These are phyloP conservation scores for Grantiella picta DNA, from an alignment of 2,113 vertebrate genomes.

Conservation along the genomic window DNA sequence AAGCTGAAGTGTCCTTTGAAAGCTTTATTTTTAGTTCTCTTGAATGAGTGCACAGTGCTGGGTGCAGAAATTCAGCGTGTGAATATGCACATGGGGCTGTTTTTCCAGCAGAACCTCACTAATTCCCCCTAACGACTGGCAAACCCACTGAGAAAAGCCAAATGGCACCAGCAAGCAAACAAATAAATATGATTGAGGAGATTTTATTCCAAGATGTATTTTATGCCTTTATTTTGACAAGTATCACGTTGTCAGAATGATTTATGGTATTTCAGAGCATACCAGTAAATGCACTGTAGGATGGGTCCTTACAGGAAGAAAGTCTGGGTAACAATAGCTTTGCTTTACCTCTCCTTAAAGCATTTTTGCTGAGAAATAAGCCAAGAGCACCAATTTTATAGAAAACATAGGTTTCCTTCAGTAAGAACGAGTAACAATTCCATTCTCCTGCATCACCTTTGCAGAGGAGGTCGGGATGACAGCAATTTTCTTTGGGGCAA, in stretches of 20 bases:
- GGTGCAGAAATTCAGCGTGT: background rate
- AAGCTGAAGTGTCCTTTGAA: constrained; percentile 12
- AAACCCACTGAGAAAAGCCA: constrained; percentile 51
- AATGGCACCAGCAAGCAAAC: constrained; percentile 46
- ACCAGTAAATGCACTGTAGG: constrained; percentile 31
- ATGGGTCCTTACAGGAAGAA: constrained; percentile 26
- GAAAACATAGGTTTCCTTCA: background rate
- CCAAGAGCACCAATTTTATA: background rate
- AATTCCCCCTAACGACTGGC: constrained; percentile 48
- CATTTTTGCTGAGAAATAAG: background rate
- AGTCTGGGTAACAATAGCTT: constrained; percentile 35
- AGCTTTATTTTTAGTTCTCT: constrained; percentile 30
- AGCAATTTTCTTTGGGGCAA: background rate
- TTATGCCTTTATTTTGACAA: constrained; percentile 66
- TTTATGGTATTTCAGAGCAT: constrained; percentile 55
- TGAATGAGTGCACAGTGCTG: background rate
- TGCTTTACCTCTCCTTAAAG: background rate
- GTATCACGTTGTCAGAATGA: constrained; percentile 57
- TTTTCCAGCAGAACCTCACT: constrained; percentile 49
- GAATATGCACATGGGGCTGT: background rate
- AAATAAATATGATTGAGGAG: constrained; percentile 49
- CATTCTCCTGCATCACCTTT: background rate
- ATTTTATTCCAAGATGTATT: constrained; percentile 51
- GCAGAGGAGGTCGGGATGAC: background rate
- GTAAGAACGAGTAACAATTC: background rate